These are phyloP conservation scores for Orchesella flavescens DNA, from an alignment of 2,888 invertebrate genomes.

Conservation along the genomic window DNA sequence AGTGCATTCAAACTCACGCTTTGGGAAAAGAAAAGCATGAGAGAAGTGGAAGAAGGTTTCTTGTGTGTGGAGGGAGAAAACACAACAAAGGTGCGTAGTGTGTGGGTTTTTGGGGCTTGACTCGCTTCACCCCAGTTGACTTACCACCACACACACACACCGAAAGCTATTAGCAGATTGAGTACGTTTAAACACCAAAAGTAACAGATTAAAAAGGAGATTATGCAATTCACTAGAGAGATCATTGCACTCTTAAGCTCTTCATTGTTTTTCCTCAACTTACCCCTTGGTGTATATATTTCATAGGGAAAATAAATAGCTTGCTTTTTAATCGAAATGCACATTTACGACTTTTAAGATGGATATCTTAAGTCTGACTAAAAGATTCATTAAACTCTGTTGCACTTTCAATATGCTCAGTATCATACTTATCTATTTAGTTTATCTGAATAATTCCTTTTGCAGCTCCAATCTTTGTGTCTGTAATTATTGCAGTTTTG, in stretches of 20 bases:
- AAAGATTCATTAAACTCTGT: too few relatives aligned
- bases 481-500: too few relatives aligned
- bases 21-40: background rate
- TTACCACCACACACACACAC: background rate
- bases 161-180: slow-evolving; percentile 28
- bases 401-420: too few relatives aligned
- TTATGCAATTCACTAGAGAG: slow-evolving; percentile 22
- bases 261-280: background rate
- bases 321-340: background rate
- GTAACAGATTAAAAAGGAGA: slow-evolving; percentile 18
- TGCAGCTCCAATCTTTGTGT: too few relatives aligned
- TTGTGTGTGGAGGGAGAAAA: slow-evolving; percentile 2
- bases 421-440: background rate
- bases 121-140: slow-evolving; percentile 8
- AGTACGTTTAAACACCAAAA: slow-evolving; percentile 16
- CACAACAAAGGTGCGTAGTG: background rate
- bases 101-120: slow-evolving; percentile 3
- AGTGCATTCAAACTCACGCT: slow-evolving; percentile 18
- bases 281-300: background rate
- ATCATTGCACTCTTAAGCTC: slow-evolving; percentile 17
- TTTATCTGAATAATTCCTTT: background rate
- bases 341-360: too few relatives aligned
- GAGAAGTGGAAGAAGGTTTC: background rate
- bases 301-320: background rate
- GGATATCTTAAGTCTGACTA: too few relatives aligned